Percentiles rank a stretch among this genome's conserved stretches.
These are phyloP conservation scores for Meleagris gallopavo DNA, from an alignment of 2,113 vertebrate genomes.

Conservation along the genomic window DNA sequence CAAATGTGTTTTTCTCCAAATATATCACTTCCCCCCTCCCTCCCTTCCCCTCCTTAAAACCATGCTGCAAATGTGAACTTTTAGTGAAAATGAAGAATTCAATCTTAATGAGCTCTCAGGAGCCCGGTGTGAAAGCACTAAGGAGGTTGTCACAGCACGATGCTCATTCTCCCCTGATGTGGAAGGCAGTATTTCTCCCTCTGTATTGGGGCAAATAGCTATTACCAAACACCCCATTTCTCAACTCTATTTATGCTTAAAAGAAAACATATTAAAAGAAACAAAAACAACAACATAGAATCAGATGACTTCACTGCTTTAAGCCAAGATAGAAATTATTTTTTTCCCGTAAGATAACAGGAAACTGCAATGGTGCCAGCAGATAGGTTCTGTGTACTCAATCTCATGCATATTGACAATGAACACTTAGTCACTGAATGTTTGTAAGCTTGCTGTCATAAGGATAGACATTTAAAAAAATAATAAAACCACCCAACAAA, in stretches of 20 bases:
- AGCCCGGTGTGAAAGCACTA: background rate
- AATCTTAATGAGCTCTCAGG: background rate
- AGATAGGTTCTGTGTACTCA: background rate
- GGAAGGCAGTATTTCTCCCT: background rate
- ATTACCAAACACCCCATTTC: conserved; percentile 5
- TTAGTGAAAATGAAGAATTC: background rate
- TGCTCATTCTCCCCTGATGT: background rate
- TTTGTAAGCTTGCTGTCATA: background rate
- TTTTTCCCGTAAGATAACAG: background rate
- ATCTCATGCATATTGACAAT: background rate
- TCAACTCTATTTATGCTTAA: background rate
- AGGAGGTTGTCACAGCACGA: background rate
- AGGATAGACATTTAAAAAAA: background rate
- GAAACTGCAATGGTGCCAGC: background rate
- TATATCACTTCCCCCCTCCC: background rate
- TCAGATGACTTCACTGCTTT: background rate
- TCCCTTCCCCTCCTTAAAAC: background rate
- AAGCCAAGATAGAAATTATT: background rate
- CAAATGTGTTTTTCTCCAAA: background rate
- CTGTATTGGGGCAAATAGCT: background rate
- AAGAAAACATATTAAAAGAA: background rate
- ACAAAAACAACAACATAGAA: background rate
- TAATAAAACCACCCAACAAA: background rate
- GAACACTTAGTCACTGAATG: background rate
- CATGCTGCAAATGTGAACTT: background rate